Evolutionary conservation across 1,140 invertebrate genomes (phyloP).

Genomic region (Phymastichus coffea): DNA sequence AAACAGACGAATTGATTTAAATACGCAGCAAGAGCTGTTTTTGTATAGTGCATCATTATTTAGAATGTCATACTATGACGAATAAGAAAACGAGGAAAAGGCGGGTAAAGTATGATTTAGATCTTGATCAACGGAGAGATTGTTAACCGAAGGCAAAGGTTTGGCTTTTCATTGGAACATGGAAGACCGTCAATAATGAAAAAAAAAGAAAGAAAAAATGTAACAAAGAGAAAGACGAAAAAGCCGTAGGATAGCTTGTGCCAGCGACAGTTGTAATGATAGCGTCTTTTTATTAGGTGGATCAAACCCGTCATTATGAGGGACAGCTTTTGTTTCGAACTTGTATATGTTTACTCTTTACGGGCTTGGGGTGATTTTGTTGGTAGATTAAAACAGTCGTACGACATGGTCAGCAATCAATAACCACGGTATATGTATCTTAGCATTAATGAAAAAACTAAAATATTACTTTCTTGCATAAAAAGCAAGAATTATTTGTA

Average conservation of each 20-base stretch:
- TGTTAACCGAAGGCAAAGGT: conserved; percentile 21
- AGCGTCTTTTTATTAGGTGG: conserved; percentile 44
- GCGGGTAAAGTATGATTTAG: conserved; percentile 28
- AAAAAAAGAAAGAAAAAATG: conserved; percentile 10
- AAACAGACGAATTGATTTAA: too few species aligned
- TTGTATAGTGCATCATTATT: conserved; percentile 31
- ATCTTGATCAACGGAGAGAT: conserved; percentile 28
- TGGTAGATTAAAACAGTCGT: too few species aligned
- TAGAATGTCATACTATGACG: conserved; percentile 26
- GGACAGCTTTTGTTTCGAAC: conserved; percentile 47
- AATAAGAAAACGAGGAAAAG: not conserved
- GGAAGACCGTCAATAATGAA: conserved; percentile 25
- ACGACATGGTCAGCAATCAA: too few species aligned
- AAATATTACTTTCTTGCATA: too few species aligned
- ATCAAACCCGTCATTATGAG: conserved; percentile 45
- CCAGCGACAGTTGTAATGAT: conserved; percentile 39
- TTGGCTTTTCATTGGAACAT: not conserved
- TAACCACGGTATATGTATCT: too few species aligned
- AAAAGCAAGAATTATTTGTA: too few species aligned
- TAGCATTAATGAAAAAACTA: too few species aligned
- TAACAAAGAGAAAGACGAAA: conserved; percentile 20
- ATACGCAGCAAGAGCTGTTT: too few species aligned
- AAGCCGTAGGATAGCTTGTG: too few species aligned
- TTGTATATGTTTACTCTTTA: too few species aligned
- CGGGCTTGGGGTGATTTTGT: too few species aligned